Percentiles rank a stretch among this genome's conserved stretches.
These are phyloP conservation scores for Aphelenchoides fujianensis DNA, from an alignment of 1,140 invertebrate species.

Conservation along the genomic window DNA sequence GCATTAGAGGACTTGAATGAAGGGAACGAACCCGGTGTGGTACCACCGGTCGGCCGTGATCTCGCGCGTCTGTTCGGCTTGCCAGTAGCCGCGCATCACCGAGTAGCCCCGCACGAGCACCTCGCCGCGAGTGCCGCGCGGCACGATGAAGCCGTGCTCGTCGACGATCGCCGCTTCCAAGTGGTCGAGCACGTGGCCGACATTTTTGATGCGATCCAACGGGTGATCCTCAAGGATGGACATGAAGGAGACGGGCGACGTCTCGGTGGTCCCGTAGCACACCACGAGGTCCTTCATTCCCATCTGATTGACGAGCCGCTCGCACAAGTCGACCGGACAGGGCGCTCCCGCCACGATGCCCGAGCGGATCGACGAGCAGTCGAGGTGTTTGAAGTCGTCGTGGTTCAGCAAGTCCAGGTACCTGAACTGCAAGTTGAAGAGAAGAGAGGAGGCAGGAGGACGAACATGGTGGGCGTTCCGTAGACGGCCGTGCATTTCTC, in stretches of 20 bases:
- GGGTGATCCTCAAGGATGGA: constrained; percentile 69
- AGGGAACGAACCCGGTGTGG: constrained; percentile 77
- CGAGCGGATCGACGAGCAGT: constrained; percentile 52
- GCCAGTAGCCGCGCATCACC: constrained; percentile 82
- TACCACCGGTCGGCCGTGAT: constrained; percentile 77
- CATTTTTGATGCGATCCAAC: constrained; percentile 71
- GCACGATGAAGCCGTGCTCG: constrained; percentile 71
- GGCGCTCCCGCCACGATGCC: constrained; percentile 73
- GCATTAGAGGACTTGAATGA: neutral
- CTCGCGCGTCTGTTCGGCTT: constrained; percentile 74
- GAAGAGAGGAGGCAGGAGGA: constrained; percentile 62
- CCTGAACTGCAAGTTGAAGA: no score
- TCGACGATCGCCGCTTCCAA: constrained; percentile 77
- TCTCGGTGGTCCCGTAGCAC: constrained; percentile 83
- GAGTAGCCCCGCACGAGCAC: constrained; percentile 77
- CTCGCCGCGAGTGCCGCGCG: constrained; percentile 76
- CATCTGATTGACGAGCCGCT: constrained; percentile 55
- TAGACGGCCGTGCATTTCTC: constrained; percentile 73
- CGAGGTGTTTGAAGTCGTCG: constrained; percentile 51
- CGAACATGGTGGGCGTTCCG: constrained; percentile 96
- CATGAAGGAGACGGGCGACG: constrained; percentile 69
- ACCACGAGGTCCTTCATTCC: constrained; percentile 66
- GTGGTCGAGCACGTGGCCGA: constrained; percentile 77
- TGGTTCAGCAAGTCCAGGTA: constrained; percentile 73
- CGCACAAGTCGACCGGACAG: constrained; percentile 71